phyloP scores from a whole-genome alignment of 2,113 vertebrate species.

The Oryzias melastigma region DNA sequence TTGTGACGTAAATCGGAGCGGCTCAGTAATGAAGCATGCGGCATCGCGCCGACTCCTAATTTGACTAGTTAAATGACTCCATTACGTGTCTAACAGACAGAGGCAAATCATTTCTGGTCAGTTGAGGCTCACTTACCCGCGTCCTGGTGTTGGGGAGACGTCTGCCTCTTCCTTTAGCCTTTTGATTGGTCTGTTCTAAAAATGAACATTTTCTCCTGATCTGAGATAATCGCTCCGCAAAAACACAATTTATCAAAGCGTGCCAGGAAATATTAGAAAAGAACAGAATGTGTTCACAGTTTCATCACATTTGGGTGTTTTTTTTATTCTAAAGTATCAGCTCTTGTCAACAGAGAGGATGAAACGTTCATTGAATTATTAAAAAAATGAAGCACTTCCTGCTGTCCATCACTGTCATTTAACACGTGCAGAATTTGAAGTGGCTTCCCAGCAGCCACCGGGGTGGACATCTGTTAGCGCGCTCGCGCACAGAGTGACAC shows the following conservation, averaged over 20 bases:
- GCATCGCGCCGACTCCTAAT: slow-evolving; percentile 98
- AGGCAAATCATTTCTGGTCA: slow-evolving; percentile 99
- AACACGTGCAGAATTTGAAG: slow-evolving; percentile 74
- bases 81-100: slow-evolving; percentile 99
- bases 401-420: slow-evolving; percentile 82
- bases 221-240: slow-evolving; percentile 15
- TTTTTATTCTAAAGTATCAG: slow-evolving; percentile 43
- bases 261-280: slow-evolving; percentile 20
- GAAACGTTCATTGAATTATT: slow-evolving; percentile 77
- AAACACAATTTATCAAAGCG: slow-evolving; percentile 19
- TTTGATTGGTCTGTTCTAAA: slow-evolving; percentile 35
- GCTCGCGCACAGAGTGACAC: slow-evolving; percentile 41
- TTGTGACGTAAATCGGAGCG: slow-evolving; percentile 99
- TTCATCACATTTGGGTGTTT: slow-evolving; percentile 30
- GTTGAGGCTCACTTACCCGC: slow-evolving; percentile 99
- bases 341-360: slow-evolving; percentile 63
- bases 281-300: slow-evolving; percentile 18
- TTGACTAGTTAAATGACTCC: slow-evolving; percentile 99
- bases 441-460: slow-evolving; percentile 68
- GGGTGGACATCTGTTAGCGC: slow-evolving; percentile 77
- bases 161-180: slow-evolving; percentile 61
- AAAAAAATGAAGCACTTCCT: slow-evolving; percentile 66
- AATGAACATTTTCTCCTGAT: not conserved
- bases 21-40: slow-evolving; percentile 99
- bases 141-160: slow-evolving; percentile 81